phyloP scores from a whole-genome alignment of 2,797 vertebrate species.

The Glyptemys insculpta region DNA sequence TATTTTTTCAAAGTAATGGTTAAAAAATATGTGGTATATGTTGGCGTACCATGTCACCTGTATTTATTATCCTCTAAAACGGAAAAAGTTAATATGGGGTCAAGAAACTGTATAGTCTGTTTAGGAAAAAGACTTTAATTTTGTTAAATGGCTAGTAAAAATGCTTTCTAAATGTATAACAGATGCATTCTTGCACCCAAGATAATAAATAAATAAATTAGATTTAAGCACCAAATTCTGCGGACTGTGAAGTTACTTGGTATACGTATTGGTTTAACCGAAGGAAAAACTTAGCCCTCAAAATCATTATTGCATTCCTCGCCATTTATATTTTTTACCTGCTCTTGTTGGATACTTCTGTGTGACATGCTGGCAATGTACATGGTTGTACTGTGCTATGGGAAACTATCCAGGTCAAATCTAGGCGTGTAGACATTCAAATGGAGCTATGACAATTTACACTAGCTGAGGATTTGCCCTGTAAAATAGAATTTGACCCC shows the following conservation, averaged over 20 bases:
- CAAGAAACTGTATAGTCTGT: background rate
- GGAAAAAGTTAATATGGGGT: background rate
- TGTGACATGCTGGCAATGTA: background rate
- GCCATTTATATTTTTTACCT: background rate
- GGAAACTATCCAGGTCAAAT: background rate
- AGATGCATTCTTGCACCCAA: background rate
- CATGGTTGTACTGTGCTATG: background rate
- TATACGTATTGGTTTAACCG: background rate
- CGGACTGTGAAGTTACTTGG: background rate
- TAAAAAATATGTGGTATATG: background rate
- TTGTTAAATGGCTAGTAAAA: conserved; percentile 12
- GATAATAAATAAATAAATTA: background rate
- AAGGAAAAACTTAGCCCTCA: background rate
- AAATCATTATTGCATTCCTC: background rate
- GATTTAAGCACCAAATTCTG: background rate
- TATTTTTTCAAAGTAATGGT: background rate
- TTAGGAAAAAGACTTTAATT: background rate
- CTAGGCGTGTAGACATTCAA: background rate
- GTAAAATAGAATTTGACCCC: background rate
- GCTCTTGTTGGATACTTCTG: background rate
- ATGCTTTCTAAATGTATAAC: background rate
- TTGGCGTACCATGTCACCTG: background rate
- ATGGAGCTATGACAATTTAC: background rate
- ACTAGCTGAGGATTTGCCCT: background rate
- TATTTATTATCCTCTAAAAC: background rate